A percentile compares a stretch with the other conserved stretches of the same genome.
These are phyloP conservation scores for Acropternis orthonyx DNA, from an alignment of 2,797 vertebrate genomes.

Conservation along the genomic window DNA sequence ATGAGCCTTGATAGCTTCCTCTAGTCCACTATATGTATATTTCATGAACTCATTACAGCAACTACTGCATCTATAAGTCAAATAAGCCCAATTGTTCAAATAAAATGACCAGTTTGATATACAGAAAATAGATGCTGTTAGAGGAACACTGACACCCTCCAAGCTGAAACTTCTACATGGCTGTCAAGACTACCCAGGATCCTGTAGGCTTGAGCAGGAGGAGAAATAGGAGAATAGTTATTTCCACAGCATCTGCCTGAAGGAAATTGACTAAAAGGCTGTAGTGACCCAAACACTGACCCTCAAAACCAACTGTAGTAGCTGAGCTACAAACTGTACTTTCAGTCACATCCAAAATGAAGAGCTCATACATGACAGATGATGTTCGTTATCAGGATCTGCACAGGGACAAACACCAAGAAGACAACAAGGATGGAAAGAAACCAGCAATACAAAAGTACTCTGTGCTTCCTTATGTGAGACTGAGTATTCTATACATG, in stretches of 20 bases:
- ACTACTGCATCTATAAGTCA: neutral
- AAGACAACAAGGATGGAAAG: accelerated
- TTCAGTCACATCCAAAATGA: neutral
- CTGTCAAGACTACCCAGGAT: neutral
- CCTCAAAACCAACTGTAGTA: neutral
- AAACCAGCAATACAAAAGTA: neutral
- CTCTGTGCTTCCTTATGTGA: neutral
- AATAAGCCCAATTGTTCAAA: constrained; percentile 3
- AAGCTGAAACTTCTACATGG: neutral
- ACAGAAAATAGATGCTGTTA: neutral
- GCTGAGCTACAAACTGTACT: neutral
- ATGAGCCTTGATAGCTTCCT: constrained; percentile 41
- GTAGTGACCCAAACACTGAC: neutral
- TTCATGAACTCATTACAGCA: constrained; percentile 37
- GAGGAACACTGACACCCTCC: neutral
- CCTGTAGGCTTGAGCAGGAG: neutral
- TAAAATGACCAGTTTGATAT: neutral
- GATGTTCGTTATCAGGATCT: accelerated
- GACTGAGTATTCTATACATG: neutral
- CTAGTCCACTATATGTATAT: constrained; percentile 29
- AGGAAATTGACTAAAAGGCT: neutral
- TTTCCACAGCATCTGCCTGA: neutral
- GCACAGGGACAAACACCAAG: neutral
- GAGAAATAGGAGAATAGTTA: neutral
- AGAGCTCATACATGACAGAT: neutral